Conservation (phyloP, 1,140 invertebrate species). For the Portunus trituberculatus region DNA sequence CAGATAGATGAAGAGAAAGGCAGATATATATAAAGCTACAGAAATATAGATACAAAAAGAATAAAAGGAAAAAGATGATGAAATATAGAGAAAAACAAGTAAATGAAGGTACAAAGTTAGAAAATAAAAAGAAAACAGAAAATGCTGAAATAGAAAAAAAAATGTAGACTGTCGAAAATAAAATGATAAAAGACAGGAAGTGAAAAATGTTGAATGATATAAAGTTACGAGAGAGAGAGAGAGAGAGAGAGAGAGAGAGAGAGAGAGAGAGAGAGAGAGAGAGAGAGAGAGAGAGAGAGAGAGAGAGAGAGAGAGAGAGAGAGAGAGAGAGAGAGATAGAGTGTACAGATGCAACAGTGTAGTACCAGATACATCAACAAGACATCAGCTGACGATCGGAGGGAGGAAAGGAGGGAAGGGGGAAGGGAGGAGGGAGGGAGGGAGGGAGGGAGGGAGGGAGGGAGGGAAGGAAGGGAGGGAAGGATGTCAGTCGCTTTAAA, state of each 20-base stretch:
- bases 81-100: not conserved
- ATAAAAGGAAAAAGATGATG: not conserved
- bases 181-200: too few species aligned
- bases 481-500: not conserved
- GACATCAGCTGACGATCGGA: too few species aligned
- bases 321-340: not conserved
- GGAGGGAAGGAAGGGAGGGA: not conserved
- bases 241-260: not conserved
- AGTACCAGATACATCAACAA: too few species aligned
- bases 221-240: not conserved
- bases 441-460: not conserved
- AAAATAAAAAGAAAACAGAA: not conserved
- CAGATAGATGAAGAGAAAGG: not conserved
- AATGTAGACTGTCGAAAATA: too few species aligned
- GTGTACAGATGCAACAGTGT: not conserved
- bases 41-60: not conserved
- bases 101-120: not conserved
- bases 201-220: too few species aligned
- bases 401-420: too few species aligned
- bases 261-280: not conserved
- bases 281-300: not conserved
- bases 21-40: not conserved
- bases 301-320: not conserved
- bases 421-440: not conserved
- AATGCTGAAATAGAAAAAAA: not conserved